A percentile compares a stretch with the other conserved stretches of the same genome.
phyloP scores from a whole-genome alignment of 2,888 invertebrate genomes.

The Xiphydria camelus region DNA sequence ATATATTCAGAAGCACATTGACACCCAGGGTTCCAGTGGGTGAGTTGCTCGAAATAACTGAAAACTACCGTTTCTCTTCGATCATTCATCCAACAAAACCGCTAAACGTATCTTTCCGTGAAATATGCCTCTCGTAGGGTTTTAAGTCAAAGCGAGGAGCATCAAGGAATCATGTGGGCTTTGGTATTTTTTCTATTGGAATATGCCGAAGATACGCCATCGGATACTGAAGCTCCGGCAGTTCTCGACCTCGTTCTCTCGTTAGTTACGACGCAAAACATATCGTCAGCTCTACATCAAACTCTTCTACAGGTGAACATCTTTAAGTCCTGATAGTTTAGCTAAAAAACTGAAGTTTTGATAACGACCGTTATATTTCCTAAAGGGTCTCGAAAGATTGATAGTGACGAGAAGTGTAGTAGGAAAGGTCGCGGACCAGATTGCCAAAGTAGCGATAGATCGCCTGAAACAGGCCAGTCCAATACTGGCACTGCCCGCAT shows the following conservation, averaged over 20 bases:
- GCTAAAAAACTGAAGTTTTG: no score
- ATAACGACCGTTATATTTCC: constrained; percentile 11
- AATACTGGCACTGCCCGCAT: constrained; percentile 69
- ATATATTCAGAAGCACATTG: constrained; percentile 61
- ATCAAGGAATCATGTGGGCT: constrained; percentile 73
- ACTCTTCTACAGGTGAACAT: constrained; percentile 60
- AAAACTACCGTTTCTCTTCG: neutral
- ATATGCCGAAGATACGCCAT: constrained; percentile 68
- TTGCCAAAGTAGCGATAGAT: constrained; percentile 71
- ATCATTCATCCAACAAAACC: neutral
- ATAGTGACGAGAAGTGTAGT: constrained; percentile 63
- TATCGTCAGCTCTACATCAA: constrained; percentile 58
- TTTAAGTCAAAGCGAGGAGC: constrained; percentile 61
- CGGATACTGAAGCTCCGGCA: constrained; percentile 63
- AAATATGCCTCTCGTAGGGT: constrained; percentile 26
- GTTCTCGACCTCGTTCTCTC: constrained; percentile 64
- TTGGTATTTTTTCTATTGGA: constrained; percentile 77
- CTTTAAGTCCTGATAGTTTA: no score
- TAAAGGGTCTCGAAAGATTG: constrained; percentile 72
- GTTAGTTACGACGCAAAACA: constrained; percentile 51
- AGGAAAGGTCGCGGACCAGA: constrained; percentile 65
- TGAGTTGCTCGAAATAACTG: no score
- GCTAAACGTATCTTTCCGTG: neutral
- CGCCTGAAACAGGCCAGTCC: constrained; percentile 72
- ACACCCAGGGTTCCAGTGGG: constrained; percentile 49